Evolutionary conservation across 2,113 vertebrate genomes (phyloP).

Genomic region (Indri indri): DNA sequence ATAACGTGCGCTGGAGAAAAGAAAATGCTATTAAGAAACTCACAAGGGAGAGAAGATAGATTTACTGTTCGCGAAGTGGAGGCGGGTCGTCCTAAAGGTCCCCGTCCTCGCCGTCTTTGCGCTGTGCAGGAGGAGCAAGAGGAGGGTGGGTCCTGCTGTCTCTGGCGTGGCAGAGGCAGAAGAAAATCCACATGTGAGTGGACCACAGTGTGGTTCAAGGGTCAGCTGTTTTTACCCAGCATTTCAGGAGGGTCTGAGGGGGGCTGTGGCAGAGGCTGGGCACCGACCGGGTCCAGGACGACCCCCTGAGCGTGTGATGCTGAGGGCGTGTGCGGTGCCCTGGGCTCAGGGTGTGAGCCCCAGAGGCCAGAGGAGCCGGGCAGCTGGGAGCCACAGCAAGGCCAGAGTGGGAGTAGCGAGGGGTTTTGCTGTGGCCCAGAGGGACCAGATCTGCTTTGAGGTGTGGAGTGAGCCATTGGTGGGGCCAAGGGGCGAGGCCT

Average conservation of each 20-base stretch:
- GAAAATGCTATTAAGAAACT: neutral
- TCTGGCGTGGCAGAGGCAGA: neutral
- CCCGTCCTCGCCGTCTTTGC: neutral
- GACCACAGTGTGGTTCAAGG: neutral
- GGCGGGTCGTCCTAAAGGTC: neutral
- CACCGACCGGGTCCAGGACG: neutral
- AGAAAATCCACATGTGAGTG: neutral
- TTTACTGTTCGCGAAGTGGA: neutral
- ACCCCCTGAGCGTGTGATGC: neutral
- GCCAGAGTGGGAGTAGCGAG: neutral
- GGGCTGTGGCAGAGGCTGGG: neutral
- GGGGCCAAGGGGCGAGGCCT: neutral
- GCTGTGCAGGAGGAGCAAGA: neutral
- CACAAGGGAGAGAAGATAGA: neutral
- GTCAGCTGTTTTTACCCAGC: neutral
- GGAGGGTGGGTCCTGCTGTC: neutral
- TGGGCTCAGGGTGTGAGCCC: neutral
- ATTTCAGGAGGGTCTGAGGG: neutral
- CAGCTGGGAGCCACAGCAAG: neutral
- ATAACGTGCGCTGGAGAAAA: neutral
- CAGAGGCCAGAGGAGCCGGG: neutral
- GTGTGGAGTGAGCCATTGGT: fast-evolving
- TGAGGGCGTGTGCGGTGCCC: neutral
- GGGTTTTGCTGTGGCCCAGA: neutral
- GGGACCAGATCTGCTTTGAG: fast-evolving